Conservation (phyloP, 2,797 vertebrate genomes). For the Onychomys torridus region DNA sequence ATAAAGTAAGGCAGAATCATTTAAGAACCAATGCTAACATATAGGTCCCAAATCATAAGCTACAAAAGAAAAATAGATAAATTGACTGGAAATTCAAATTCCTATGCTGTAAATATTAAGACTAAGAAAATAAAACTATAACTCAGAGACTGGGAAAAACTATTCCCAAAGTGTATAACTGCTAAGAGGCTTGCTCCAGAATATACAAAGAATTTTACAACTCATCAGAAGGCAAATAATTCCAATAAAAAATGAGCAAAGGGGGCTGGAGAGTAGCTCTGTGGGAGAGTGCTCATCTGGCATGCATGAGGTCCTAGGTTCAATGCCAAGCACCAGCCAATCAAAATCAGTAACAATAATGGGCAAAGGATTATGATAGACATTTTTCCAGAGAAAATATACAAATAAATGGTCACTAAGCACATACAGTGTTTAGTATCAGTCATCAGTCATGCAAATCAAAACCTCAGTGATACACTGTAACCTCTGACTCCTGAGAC, state of each 20-base stretch:
- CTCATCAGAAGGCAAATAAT: slow-evolving; percentile 26
- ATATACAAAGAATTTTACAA: background rate
- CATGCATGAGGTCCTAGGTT: no score
- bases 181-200: background rate
- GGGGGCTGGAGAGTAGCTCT: background rate
- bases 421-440: background rate
- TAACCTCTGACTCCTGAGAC: background rate
- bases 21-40: slow-evolving; percentile 23
- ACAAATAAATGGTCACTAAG: background rate
- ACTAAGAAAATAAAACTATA: background rate
- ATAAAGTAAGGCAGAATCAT: background rate
- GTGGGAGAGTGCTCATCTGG: background rate
- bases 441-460: background rate
- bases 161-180: background rate
- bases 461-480: background rate
- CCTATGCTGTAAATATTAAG: background rate
- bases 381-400: background rate
- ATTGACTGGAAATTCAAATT: background rate
- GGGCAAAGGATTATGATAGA: background rate
- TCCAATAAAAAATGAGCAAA: slow-evolving; percentile 11
- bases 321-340: background rate
- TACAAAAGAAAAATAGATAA: slow-evolving; percentile 27
- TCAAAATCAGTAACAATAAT: background rate
- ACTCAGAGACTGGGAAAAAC: background rate
- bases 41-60: background rate